Evolutionary conservation across 2,797 vertebrate species (phyloP), one percentile per base, ranked within the genome.

Genomic region (Pachyuromys duprasi): DNA sequence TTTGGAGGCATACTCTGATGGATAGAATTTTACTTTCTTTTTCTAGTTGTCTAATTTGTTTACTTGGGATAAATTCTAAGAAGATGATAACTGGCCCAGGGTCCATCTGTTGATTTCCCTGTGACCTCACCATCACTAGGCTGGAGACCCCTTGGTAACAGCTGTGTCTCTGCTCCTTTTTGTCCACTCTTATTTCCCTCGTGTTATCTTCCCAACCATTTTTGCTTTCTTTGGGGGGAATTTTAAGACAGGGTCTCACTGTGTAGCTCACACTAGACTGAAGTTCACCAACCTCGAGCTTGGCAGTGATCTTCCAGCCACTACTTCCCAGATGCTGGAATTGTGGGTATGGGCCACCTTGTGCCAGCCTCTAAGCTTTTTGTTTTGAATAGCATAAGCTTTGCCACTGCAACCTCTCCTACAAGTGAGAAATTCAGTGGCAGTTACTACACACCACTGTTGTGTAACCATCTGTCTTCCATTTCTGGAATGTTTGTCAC

Each of bases 11-110:
- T 86, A 86, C 15, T 79, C 78, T 86, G 53, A 70, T 96, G 31
- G 93, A 22, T 74, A 60, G n/a, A 80, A 69, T 49, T 76, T 33
- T 45, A 57, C n/a, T 87, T 83, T 82, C 33, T 92, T 93, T 86
- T 84, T 36, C 49, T n/a, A 83, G 15, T 53, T 94, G 28, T 92
- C 53, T 89, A 65, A 88, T 92, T 86, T 78, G 45, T 95, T 95
- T 95, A 69, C 13, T 86, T 86, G 57, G 13, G 57, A 60, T 93
- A 93, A 86, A 83, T 94, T 88, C 9, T 28, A 69, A 82, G 28
- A 74, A 87, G 74, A 92, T 81, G 63, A 67, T 65, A 76, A 76
- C 14, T 95, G 33, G 24, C 3, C 75, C 14, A 39, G n/a, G 69
- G 13, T 60, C 57, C 62, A 0, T 70, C 42, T 81, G 0, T 57